Conservation (phyloP, 2,797 vertebrate species). For the Philypnodon macrostomus region DNA sequence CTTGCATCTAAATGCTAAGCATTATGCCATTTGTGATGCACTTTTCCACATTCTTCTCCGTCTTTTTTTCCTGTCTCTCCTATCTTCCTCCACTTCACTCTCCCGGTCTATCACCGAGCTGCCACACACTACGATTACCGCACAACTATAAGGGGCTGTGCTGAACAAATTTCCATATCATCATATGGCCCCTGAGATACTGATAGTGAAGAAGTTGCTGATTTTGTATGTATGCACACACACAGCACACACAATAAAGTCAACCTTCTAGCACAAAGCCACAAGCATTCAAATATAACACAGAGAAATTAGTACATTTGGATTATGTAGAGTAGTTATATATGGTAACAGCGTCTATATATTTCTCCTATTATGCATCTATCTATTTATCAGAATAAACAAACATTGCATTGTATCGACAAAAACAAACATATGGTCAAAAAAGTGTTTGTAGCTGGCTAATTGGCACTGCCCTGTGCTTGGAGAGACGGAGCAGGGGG, state of each 20-base stretch:
- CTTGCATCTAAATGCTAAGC: slow-evolving; percentile 70
- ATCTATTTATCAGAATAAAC: no score
- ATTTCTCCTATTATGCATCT: no score
- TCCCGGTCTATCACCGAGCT: slow-evolving; percentile 27
- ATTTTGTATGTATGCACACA: slow-evolving; percentile 17
- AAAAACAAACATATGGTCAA: no score
- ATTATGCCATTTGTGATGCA: slow-evolving; percentile 61
- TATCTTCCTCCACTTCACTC: slow-evolving; percentile 41
- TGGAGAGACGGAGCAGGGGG: no score
- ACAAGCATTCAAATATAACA: slow-evolving; percentile 20
- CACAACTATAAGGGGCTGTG: slow-evolving; percentile 50
- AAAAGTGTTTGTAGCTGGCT: no score
- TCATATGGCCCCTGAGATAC: slow-evolving; percentile 60
- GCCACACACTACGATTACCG: slow-evolving; percentile 48
- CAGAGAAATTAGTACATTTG: slow-evolving; percentile 22
- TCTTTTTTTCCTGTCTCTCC: slow-evolving; percentile 37
- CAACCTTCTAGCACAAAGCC: slow-evolving; percentile 5
- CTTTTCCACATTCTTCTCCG: slow-evolving; percentile 54
- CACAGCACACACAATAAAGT: slow-evolving; percentile 10
- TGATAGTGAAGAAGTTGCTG: slow-evolving; percentile 48
- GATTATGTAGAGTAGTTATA: no score
- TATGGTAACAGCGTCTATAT: no score
- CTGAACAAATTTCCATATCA: slow-evolving; percentile 64
- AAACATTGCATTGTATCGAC: no score
- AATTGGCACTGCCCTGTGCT: no score